Evolutionary conservation across 2,888 invertebrate genomes (phyloP), one percentile per base, ranked within the genome.

Genomic region (Drosophila imparisetae): DNA sequence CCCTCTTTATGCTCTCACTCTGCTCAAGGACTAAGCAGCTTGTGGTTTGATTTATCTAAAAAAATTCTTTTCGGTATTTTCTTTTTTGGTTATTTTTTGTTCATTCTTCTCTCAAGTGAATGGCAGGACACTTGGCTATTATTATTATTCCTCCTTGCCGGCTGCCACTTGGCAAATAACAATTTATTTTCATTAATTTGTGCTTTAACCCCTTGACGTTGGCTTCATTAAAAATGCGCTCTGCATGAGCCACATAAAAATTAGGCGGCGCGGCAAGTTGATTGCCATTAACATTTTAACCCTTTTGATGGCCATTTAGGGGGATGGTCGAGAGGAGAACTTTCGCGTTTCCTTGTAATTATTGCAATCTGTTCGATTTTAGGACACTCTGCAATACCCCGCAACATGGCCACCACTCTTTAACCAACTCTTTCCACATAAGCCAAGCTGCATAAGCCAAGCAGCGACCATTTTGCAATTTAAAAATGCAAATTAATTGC

Each of bases 121-220:
- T 65, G 55, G 61, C 66, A 70, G 84, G 67, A 78, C 75, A 66
- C 72, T 83, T 69, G 71, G 77, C 65, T 48, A 65, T 66, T 77
- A 74, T 45, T 45, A 45, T 66, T 66, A 63, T 78, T 66, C 61
- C 49, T 57, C 38, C 48, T 59, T 69, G 38, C 59, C 15, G 63
- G 27, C 52, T 55, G 66, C 59, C 60, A 65, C 80, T 69, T 52
- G 73, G 78, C 68, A 84, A 82, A 89, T 86, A 89, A 86, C 90
- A 90, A 91, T 91, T 91, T 90, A 91, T 91, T 90, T 91, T 91
- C 91, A 91, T 91, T 91, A 91, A 91, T 91, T 91, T 91, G 89
- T 82, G 81, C 88, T 81, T 80, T 86, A 87, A 89, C 86, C 86
- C 89, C 89, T 87, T 78, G 80, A 75, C 72, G 72, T 50, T 59